phyloP scores from a whole-genome alignment of 30 jellyfish, hydroid and myxozoan species.

The Hydra vulgaris region DNA sequence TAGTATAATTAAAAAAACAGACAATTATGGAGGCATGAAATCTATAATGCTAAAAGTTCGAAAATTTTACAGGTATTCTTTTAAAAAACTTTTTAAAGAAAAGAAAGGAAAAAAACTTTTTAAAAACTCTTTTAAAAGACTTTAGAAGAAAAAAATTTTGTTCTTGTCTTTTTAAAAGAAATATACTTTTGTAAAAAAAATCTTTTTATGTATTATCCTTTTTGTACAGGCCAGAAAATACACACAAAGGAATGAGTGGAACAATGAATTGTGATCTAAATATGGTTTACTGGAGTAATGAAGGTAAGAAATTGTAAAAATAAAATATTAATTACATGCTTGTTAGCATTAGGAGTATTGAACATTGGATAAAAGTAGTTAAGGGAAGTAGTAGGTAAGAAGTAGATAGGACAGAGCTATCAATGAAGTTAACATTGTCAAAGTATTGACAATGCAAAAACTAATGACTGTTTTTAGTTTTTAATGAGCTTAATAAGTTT shows the following conservation, averaged over 20 bases:
- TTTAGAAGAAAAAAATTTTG: background rate
- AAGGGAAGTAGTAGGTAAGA: too few relatives aligned
- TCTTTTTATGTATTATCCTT: background rate
- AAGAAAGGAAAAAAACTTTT: background rate
- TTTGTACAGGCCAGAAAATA: slow-evolving; percentile 63
- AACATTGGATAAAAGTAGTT: too few relatives aligned
- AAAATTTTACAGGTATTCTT: slow-evolving; percentile 66
- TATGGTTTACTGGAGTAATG: slow-evolving; percentile 68
- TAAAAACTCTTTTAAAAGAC: background rate
- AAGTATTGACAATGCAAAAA: too few relatives aligned
- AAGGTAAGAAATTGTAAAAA: slow-evolving; percentile 37
- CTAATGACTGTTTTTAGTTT: too few relatives aligned
- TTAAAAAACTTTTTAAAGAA: background rate
- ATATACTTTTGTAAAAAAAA: too few relatives aligned
- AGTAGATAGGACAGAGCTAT: too few relatives aligned
- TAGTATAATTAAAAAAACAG: slow-evolving; percentile 41
- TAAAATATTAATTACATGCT: background rate
- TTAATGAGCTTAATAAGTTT: background rate
- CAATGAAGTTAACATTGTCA: too few relatives aligned
- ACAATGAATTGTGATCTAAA: slow-evolving; percentile 48
- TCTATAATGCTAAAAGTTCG: slow-evolving; percentile 43
- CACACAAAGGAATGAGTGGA: slow-evolving; percentile 58
- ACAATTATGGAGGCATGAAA: slow-evolving; percentile 35
- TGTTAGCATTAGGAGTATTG: background rate
- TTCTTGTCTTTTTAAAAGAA: background rate